Conservation (phyloP, 2,888 invertebrate species). For the Lasioglossum pauxillum region DNA sequence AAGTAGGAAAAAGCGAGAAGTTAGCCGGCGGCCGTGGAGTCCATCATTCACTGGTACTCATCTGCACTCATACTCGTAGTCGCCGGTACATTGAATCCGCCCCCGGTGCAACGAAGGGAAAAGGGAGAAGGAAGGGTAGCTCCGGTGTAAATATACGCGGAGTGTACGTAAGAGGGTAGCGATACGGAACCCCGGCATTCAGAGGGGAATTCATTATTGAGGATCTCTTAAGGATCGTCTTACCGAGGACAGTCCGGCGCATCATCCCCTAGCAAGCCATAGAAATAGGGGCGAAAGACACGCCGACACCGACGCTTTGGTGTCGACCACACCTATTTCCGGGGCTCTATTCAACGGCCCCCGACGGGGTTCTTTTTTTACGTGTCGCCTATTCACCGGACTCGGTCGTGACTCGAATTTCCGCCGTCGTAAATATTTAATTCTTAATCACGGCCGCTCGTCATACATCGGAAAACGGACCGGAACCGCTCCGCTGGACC, state of each 20-base stretch:
- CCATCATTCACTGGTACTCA: conserved; percentile 41
- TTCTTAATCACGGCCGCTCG: conserved; percentile 66
- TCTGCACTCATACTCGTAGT: conserved; percentile 30
- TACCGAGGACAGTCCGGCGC: conserved; percentile 25
- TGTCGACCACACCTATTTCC: conserved; percentile 48
- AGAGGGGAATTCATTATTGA: conserved; percentile 68
- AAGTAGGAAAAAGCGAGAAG: neutral
- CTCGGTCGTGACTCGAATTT: conserved; percentile 36
- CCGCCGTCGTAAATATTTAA: conserved; percentile 66
- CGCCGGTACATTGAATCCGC: conserved; percentile 25
- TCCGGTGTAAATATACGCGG: conserved; percentile 27
- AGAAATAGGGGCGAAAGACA: conserved; percentile 30
- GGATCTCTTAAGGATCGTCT: conserved; percentile 59
- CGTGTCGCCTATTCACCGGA: conserved; percentile 54
- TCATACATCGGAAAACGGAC: conserved; percentile 25
- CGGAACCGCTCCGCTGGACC: neutral
- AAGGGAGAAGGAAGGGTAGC: neutral
- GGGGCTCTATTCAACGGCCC: conserved; percentile 40
- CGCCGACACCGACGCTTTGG: conserved; percentile 46
- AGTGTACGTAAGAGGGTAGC: conserved; percentile 15
- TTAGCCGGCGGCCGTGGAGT: conserved; percentile 23
- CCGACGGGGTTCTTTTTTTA: conserved; percentile 5
- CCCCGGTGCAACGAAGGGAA: neutral
- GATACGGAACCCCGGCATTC: conserved; percentile 37
- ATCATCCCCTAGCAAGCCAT: conserved; percentile 8